A percentile compares a stretch with the other conserved stretches of the same genome.
phyloP scores from a whole-genome alignment of 2,797 vertebrate species.

The Spinus pinus region DNA sequence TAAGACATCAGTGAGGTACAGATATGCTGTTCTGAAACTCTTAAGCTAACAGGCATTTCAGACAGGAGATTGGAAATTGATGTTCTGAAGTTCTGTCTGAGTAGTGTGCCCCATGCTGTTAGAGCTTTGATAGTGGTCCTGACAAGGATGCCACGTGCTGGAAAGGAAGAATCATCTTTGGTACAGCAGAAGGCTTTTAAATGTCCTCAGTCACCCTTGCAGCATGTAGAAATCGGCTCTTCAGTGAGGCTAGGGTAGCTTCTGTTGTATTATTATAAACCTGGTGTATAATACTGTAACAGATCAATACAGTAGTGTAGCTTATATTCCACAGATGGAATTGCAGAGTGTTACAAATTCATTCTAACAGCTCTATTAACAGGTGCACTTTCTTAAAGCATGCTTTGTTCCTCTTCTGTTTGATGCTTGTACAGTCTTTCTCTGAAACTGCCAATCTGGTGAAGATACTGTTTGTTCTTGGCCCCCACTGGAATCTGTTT shows the following conservation, averaged over 20 bases:
- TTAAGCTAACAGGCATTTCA: rapidly evolving
- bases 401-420: neutral
- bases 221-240: neutral
- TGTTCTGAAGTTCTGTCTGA: neutral
- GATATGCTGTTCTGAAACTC: neutral
- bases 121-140: neutral
- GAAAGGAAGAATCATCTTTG: neutral
- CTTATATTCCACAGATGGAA: neutral
- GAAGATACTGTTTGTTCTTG: neutral
- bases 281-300: neutral
- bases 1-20: neutral
- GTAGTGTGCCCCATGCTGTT: rapidly evolving
- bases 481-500: neutral
- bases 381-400: neutral
- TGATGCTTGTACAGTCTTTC: neutral
- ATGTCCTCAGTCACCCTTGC: neutral
- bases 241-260: rapidly evolving
- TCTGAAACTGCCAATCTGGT: neutral
- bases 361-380: neutral
- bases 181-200: neutral
- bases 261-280: neutral
- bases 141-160: neutral
- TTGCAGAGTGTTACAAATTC: neutral
- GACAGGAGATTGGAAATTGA: neutral
- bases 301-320: neutral